Percentiles rank a stretch among this genome's conserved stretches.
These are phyloP conservation scores for Hydrocynus forskahlii DNA, from an alignment of 2,797 vertebrate species.

Conservation along the genomic window DNA sequence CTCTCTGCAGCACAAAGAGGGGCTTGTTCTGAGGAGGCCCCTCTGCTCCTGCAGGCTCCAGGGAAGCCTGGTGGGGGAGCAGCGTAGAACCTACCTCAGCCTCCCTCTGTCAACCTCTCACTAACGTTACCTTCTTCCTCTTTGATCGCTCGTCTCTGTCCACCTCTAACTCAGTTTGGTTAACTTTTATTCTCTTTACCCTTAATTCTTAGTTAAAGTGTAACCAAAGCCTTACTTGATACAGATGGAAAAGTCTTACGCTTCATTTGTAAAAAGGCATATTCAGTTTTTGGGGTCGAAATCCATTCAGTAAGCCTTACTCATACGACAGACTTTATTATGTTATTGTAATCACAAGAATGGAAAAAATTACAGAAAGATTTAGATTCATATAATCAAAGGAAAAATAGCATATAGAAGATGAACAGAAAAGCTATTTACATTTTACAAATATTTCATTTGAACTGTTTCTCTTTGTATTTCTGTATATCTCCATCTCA, in stretches of 20 bases:
- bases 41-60: constrained; percentile 39
- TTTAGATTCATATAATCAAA: neutral
- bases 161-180: neutral
- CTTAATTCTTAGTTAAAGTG: no score
- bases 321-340: neutral
- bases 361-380: neutral
- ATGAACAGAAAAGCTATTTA: constrained; percentile 5
- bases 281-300: neutral
- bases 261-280: neutral
- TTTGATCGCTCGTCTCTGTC: neutral
- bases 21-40: constrained; percentile 59
- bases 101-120: constrained; percentile 21
- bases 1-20: constrained; percentile 53
- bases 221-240: no score
- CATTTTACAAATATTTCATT: constrained; percentile 12
- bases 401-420: no score
- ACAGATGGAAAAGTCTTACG: neutral
- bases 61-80: constrained; percentile 44
- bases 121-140: neutral
- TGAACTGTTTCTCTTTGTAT: constrained; percentile 21
- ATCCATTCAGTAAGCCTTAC: neutral
- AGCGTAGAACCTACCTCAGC: constrained; percentile 13
- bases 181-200: neutral
- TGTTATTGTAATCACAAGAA: neutral
- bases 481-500: neutral